phyloP scores from a whole-genome alignment of 2,888 invertebrate genomes.

The Nysson spinosus region DNA sequence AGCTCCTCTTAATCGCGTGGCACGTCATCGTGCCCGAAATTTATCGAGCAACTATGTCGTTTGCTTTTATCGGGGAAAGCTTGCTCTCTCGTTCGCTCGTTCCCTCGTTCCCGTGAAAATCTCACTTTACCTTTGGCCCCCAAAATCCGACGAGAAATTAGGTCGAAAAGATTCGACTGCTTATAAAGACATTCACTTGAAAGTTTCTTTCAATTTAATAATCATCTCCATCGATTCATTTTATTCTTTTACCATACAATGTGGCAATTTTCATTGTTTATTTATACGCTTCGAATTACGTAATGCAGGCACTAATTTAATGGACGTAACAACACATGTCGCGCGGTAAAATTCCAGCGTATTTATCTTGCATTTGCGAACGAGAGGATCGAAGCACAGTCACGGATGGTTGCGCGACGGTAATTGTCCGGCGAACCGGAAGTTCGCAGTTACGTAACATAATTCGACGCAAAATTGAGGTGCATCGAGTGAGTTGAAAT shows the following conservation, averaged over 20 bases:
- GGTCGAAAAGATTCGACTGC: too few species aligned
- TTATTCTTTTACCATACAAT: too few species aligned
- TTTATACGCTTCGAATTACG: too few species aligned
- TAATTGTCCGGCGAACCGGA: slow-evolving; percentile 48
- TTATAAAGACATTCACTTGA: too few species aligned
- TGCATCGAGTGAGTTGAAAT: slow-evolving; percentile 14
- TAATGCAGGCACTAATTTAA: too few species aligned
- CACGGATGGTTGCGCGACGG: slow-evolving; percentile 27
- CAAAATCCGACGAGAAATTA: neutral
- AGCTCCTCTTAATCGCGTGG: neutral
- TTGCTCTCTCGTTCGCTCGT: neutral
- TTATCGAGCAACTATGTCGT: neutral
- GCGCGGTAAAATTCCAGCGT: neutral
- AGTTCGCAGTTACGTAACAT: slow-evolving; percentile 36
- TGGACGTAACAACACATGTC: too few species aligned
- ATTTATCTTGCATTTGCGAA: slow-evolving; percentile 18
- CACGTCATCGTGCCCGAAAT: neutral
- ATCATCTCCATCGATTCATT: too few species aligned
- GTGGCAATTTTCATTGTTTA: too few species aligned
- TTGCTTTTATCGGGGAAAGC: neutral
- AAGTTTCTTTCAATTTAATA: too few species aligned
- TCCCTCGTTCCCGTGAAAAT: neutral
- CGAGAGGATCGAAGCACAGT: slow-evolving; percentile 46
- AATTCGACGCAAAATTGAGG: slow-evolving; percentile 32
- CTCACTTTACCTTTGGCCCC: neutral